Conservation (phyloP, 1,140 invertebrate species). For the Drosophila ogumai region DNA sequence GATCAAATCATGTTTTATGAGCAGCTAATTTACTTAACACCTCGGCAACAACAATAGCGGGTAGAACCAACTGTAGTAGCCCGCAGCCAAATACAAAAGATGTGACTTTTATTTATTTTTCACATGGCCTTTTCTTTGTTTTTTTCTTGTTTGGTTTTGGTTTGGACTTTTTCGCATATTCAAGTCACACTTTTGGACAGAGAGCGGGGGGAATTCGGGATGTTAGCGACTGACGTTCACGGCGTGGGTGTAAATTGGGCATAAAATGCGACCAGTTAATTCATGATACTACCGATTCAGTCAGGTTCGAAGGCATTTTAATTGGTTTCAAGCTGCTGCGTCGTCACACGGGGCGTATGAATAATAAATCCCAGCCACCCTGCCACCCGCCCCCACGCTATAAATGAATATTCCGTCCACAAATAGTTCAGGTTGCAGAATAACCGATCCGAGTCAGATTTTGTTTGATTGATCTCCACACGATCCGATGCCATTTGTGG, state of each 20-base stretch:
- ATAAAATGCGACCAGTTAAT: slow-evolving; percentile 75
- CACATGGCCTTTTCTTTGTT: slow-evolving; percentile 70
- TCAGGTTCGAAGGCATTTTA: slow-evolving; percentile 78
- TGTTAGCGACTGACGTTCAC: slow-evolving; percentile 31
- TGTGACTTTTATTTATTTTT: slow-evolving; percentile 75
- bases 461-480: slow-evolving; percentile 41
- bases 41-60: slow-evolving; percentile 56
- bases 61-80: slow-evolving; percentile 60
- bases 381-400: not conserved
- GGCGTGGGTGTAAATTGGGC: slow-evolving; percentile 80
- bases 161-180: slow-evolving; percentile 28
- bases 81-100: slow-evolving; percentile 56
- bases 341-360: slow-evolving; percentile 61
- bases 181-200: slow-evolving; percentile 47
- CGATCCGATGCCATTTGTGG: slow-evolving; percentile 38
- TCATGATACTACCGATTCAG: slow-evolving; percentile 79
- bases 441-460: slow-evolving; percentile 50
- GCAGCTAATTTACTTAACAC: slow-evolving; percentile 83
- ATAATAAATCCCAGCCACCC: slow-evolving; percentile 40
- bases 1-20: slow-evolving; percentile 82
- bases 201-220: not conserved
- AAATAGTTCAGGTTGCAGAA: slow-evolving; percentile 35
- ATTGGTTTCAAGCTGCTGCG: slow-evolving; percentile 64
- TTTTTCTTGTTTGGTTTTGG: slow-evolving; percentile 31
- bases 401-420: not conserved